Conservation (phyloP, 1,140 invertebrate genomes). For the Dysdera silvatica region DNA sequence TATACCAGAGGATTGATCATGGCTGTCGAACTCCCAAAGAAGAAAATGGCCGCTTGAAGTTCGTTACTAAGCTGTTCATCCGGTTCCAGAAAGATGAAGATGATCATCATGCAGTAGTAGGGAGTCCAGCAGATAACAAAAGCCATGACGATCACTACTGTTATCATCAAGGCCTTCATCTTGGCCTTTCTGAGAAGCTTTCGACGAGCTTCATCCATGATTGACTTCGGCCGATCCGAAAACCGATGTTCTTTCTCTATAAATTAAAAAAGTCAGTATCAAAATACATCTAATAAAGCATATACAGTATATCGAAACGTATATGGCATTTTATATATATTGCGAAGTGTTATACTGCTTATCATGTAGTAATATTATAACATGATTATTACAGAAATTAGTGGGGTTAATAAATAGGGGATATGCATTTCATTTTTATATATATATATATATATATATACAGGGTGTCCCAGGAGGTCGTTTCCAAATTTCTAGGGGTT, state of each 20-base stretch:
- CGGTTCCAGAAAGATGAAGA: constrained; percentile 66
- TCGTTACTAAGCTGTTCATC: constrained; percentile 54
- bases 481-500: no score
- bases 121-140: constrained; percentile 99
- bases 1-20: constrained; percentile 79
- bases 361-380: no score
- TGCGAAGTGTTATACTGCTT: no score
- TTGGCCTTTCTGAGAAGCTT: constrained; percentile 60
- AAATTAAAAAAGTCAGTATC: neutral
- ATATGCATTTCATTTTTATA: no score
- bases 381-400: no score
- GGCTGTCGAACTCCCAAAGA: constrained; percentile 80
- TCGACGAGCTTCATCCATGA: neutral
- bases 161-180: constrained; percentile 70
- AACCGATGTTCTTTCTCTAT: neutral
- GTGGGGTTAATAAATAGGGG: no score
- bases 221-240: neutral
- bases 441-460: no score
- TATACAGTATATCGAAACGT: no score
- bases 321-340: no score
- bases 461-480: no score
- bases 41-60: constrained; percentile 54
- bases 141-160: constrained; percentile 71
- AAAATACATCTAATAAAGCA: neutral
- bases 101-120: constrained; percentile 85